These are phyloP conservation scores for Cerastis rubricosa DNA, from an alignment of 2,888 invertebrate species.

Conservation along the genomic window DNA sequence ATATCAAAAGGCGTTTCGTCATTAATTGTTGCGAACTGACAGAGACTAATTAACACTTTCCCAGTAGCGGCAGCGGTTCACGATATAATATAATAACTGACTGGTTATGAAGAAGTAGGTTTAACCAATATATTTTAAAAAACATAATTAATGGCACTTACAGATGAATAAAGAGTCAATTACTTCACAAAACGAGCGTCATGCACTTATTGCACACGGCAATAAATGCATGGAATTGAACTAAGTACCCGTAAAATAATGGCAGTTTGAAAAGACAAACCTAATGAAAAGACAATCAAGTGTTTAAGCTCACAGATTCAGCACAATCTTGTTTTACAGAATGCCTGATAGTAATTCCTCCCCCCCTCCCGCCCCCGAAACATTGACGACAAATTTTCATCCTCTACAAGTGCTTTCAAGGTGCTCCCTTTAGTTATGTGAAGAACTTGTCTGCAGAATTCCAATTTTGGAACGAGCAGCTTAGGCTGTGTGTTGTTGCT, in stretches of 20 bases:
- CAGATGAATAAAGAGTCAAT: not conserved
- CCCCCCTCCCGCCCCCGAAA: no score
- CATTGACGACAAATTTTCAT: no score
- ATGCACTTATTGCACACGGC: not conserved
- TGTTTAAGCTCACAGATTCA: not conserved
- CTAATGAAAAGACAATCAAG: not conserved
- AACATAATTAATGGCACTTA: slow-evolving; percentile 3
- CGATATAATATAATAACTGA: not conserved
- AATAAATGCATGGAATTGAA: no score
- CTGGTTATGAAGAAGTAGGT: not conserved
- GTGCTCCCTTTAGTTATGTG: no score
- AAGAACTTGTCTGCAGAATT: no score
- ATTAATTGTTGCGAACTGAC: not conserved
- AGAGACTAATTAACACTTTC: not conserved
- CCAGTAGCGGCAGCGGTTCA: not conserved
- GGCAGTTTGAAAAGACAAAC: not conserved
- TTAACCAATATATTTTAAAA: slow-evolving; percentile 4
- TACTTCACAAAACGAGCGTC: not conserved
- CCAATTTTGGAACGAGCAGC: no score
- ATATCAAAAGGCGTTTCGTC: not conserved
- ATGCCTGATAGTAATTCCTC: not conserved
- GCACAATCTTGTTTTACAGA: not conserved
- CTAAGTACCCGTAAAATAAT: not conserved
- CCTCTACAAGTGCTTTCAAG: no score
- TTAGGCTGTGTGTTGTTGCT: no score